Evolutionary conservation across 2,113 vertebrate genomes (phyloP), one percentile per base, ranked within the genome.

Genomic region (Bubalus kerabau): DNA sequence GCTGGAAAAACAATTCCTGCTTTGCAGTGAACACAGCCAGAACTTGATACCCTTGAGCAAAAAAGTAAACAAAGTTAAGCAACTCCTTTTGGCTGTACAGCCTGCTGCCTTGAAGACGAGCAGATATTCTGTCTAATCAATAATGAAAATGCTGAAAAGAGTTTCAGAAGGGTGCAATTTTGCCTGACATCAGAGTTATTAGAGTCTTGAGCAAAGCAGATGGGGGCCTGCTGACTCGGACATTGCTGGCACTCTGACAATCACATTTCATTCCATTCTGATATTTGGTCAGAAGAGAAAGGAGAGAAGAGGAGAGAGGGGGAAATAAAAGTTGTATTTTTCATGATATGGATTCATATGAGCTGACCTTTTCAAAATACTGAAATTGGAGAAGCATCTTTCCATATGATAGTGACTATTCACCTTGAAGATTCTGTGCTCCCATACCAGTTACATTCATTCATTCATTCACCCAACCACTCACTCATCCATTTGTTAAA

Each of bases 11-110:
- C 94, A 97, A 40, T 32, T 78, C 64, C 82, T 56, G 48, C 94
- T 87, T 95, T 9, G 3, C 60, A 28, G 2, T 4, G 56, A 28
- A 57, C 56, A n/a, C 57, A 64, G 62, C n/a, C 80, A 5, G 7
- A 64, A 59, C 54, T 36, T 81, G 83, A 97, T 48, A 57, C 80
- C 67, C 57, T 87, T 28, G 57, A 28, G 86, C 91, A 92, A 95
- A 97, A 83, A 4, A 1, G 0, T 87, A 90, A 91, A 71, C 94
- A 83, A 67, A 36, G 93, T 97, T 93, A 95, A 91, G 97, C 81
- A 97, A 98, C 76, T 17, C 52, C 17, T 93, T 89, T 94, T 97
- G 95, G 96, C 96, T 94, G 87, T 62, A 96, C 93, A 92, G 56
- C 62, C 80, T 86, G 88, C 86, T 87, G 59, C 93, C 93, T 90